A percentile compares a stretch with the other conserved stretches of the same genome.
Conservation (phyloP, 2,797 vertebrate species). For the Champsocephalus esox region DNA sequence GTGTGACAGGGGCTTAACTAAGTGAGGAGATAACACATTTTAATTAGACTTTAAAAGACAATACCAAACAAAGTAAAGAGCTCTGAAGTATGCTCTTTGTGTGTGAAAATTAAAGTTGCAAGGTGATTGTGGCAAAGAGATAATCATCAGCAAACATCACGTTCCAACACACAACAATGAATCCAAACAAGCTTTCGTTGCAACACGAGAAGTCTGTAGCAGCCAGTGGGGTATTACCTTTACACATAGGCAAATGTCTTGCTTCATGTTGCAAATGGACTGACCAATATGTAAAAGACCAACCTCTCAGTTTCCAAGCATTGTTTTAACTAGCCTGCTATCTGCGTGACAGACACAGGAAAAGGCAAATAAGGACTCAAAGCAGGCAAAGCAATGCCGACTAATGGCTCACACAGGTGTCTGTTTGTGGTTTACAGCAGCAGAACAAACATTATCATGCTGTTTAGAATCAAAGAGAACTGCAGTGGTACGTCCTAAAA, state of each 20-base stretch:
- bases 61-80: not conserved
- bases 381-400: constrained; percentile 62
- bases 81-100: not conserved
- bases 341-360: constrained; percentile 45
- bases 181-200: constrained; percentile 18
- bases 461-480: constrained; percentile 4
- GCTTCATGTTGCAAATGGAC: constrained; percentile 71
- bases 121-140: constrained; percentile 13
- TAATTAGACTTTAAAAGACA: not conserved
- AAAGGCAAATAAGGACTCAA: constrained; percentile 57
- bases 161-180: constrained; percentile 12
- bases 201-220: constrained; percentile 23
- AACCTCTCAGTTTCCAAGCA: constrained; percentile 36
- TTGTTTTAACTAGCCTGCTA: constrained; percentile 42
- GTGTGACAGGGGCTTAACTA: too few species aligned
- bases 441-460: not conserved
- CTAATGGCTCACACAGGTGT: constrained; percentile 60
- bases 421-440: constrained; percentile 38
- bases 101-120: constrained; percentile 8
- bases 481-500: too few species aligned
- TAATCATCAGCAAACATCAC: constrained; percentile 27
- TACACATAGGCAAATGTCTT: constrained; percentile 71
- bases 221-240: constrained; percentile 27
- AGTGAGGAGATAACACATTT: not conserved
- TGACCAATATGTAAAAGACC: constrained; percentile 70